phyloP scores from a whole-genome alignment of 2,888 invertebrate genomes.

The Drosophila austrosaltans region DNA sequence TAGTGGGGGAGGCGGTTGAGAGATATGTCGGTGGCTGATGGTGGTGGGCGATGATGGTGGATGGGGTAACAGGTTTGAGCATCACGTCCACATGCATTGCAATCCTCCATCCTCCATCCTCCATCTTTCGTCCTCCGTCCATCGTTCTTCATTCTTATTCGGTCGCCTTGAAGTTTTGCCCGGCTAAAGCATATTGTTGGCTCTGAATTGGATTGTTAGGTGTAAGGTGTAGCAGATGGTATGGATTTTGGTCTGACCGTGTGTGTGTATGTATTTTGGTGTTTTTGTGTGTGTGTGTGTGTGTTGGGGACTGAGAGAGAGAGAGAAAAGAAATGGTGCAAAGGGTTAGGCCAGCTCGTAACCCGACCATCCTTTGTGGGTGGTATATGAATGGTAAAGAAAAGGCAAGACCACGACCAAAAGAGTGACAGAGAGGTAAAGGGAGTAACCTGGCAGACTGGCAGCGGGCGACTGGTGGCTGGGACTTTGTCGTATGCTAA shows the following conservation, averaged over 20 bases:
- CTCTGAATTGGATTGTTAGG: conserved; percentile 77
- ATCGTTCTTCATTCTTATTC: conserved; percentile 29
- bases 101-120: conserved; percentile 25
- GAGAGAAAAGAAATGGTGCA: conserved; percentile 10
- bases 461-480: conserved; percentile 21
- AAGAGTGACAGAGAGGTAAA: conserved; percentile 14
- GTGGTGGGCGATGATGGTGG: conserved; percentile 4
- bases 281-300: conserved; percentile 23
- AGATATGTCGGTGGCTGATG: conserved; percentile 6
- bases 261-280: conserved; percentile 39
- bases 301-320: background rate
- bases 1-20: background rate
- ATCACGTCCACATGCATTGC: conserved; percentile 57
- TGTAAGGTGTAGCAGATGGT: conserved; percentile 79
- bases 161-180: conserved; percentile 17
- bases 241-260: conserved; percentile 53
- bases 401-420: conserved; percentile 34
- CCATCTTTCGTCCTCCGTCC: conserved; percentile 50
- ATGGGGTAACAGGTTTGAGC: conserved; percentile 41
- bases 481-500: conserved; percentile 71
- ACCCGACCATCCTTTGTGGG: conserved; percentile 29
- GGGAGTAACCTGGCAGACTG: background rate
- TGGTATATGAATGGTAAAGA: conserved; percentile 28
- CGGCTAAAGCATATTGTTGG: conserved; percentile 70
- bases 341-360: conserved; percentile 19